Evolutionary conservation across 2,888 invertebrate genomes (phyloP), one percentile per base, ranked within the genome.

Genomic region (Thyatira batis): DNA sequence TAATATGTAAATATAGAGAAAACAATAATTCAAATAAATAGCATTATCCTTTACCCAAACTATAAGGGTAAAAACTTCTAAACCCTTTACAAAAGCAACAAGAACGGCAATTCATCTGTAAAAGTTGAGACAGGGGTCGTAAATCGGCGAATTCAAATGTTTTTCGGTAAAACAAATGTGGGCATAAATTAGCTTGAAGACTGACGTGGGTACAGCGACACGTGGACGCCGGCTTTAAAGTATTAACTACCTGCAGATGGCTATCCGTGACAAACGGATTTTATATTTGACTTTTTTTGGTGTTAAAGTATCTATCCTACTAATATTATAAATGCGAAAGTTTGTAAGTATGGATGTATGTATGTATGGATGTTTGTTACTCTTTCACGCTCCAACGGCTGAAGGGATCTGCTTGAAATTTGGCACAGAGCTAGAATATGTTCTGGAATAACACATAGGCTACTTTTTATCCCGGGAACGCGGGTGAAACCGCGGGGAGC

Each of bases 81-180:
- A 53, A 30, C 48, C 54, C 52, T 52, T 45, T 11, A 23, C 23
- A 53, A 61, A 61, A 58, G 49, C 20, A 54, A 64, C 69, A 83
- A 80, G 78, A 78, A 82, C 74, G 72, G 73, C 67, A 63, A 82
- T 77, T 69, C 70, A 74, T 79, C 69, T 61, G 63, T 76, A 82
- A 84, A 86, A 87, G 80, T 87, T 84, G 73, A 75, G 85, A 84
- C 83, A 80, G 73, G 72, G 72, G 77, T 71, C 80, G 84, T 87
- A 85, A 88, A 89, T 88, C 84, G 83, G 75, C 55, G 71, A 66
- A 72, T 76, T 79, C 80, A 84, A 86, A 86, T 80, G 87, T 85
- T 89, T 86, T 87, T 87, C 80, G 86, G 90, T 85, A 79, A 85
- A 87, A 85, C 85, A 88, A 87, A 88, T 82, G 80, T 68, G 82